Evolutionary conservation across 2,888 invertebrate genomes (phyloP).

Genomic region (Nebria salina): DNA sequence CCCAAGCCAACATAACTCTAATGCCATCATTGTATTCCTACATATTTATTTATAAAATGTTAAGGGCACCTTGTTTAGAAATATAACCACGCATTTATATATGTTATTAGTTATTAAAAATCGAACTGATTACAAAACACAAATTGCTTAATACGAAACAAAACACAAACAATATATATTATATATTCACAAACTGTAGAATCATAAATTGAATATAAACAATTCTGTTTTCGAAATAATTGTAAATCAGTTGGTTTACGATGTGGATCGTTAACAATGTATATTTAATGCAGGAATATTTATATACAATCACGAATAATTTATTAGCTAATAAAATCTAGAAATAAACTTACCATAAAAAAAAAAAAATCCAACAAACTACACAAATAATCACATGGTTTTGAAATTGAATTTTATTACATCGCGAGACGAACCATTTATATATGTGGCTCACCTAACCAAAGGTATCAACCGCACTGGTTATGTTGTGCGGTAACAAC

Average conservation of each 20-base stretch:
- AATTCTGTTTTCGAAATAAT: too few relatives aligned
- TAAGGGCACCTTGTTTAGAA: not conserved
- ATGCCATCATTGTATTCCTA: not conserved
- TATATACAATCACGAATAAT: not conserved
- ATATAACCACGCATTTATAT: too few relatives aligned
- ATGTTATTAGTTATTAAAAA: too few relatives aligned
- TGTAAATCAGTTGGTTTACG: too few relatives aligned
- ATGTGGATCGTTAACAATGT: not conserved
- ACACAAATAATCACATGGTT: not conserved
- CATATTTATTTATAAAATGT: not conserved
- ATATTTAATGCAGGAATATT: not conserved
- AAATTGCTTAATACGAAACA: too few relatives aligned
- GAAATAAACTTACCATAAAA: not conserved
- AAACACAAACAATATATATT: too few relatives aligned
- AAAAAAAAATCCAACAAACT: not conserved
- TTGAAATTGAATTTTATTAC: too few relatives aligned
- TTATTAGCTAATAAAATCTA: not conserved
- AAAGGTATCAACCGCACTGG: not conserved
- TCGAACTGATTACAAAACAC: too few relatives aligned
- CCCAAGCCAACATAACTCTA: not conserved
- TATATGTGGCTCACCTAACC: not conserved
- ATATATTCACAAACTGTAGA: too few relatives aligned
- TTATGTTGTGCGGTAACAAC: not conserved
- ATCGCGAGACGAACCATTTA: not conserved
- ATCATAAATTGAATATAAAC: too few relatives aligned